Percentiles rank a stretch among this genome's conserved stretches.
Conservation (phyloP, 2,797 vertebrate genomes). For the Peromyscus aztecus region DNA sequence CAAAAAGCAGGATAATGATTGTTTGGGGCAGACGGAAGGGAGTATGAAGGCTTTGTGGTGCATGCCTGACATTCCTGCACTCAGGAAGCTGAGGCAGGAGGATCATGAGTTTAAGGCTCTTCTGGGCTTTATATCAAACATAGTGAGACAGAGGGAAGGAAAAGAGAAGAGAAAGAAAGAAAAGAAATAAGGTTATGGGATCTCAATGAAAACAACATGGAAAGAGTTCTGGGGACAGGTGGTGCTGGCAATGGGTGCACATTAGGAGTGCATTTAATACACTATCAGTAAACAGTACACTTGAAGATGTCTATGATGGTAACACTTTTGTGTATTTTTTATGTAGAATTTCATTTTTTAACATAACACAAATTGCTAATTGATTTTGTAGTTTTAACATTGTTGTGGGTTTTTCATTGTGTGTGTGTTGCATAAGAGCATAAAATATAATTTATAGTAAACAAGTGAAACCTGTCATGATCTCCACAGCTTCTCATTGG, state of each 20-base stretch:
- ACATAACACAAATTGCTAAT: neutral
- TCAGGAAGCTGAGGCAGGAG: neutral
- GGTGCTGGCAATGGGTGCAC: neutral
- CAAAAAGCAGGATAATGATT: neutral
- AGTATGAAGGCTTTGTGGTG: neutral
- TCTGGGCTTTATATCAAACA: neutral
- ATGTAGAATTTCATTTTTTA: neutral
- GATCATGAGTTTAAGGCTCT: neutral
- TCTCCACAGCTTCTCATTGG: neutral
- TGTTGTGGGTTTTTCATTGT: neutral
- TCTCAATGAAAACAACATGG: neutral
- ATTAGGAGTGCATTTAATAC: neutral
- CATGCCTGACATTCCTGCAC: neutral
- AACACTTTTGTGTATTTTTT: neutral
- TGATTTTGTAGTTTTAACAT: neutral
- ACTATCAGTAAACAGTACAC: neutral
- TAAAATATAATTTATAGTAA: neutral
- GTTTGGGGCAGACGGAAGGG: neutral
- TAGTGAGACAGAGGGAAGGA: neutral
- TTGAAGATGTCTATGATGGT: neutral
- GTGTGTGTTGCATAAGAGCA: neutral
- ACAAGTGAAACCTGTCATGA: neutral
- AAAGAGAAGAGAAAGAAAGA: neutral
- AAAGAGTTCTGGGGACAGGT: neutral
- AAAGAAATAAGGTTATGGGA: neutral